Conservation (phyloP, 2,888 invertebrate genomes). For the Pogonocherus hispidulus region DNA sequence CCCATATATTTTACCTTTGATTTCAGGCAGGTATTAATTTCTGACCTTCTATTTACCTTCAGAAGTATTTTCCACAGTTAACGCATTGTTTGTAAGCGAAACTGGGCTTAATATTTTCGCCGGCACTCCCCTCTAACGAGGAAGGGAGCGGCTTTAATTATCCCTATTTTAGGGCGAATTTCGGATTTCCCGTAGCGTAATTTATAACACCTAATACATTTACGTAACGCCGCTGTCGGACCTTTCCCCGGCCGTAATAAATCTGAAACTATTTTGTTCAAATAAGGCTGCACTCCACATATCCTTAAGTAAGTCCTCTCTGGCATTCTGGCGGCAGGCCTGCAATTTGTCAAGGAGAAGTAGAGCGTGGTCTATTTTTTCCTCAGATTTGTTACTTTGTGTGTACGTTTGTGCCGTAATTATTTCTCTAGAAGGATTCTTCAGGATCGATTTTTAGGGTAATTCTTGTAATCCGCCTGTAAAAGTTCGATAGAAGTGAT, state of each 20-base stretch:
- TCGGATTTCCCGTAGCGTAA: constrained; percentile 16
- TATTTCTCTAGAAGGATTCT: neutral
- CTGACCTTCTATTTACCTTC: neutral
- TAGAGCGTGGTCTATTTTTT: neutral
- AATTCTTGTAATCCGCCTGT: too few species aligned
- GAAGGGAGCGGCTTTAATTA: constrained; percentile 14
- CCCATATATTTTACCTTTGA: too few species aligned
- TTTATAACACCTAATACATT: constrained; percentile 26
- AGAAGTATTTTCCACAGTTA: neutral
- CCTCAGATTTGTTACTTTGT: neutral
- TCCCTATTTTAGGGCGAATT: constrained; percentile 20
- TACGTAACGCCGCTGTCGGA: constrained; percentile 13
- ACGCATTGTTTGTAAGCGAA: constrained; percentile 4
- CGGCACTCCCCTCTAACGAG: neutral
- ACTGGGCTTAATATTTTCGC: neutral
- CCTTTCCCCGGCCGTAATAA: constrained; percentile 16
- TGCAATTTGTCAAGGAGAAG: too few species aligned
- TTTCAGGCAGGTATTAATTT: too few species aligned
- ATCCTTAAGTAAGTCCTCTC: neutral
- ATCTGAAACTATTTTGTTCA: constrained; percentile 24
- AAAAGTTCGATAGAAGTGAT: too few species aligned
- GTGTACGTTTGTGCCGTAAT: neutral
- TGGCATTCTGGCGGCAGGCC: neutral
- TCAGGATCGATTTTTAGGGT: too few species aligned
- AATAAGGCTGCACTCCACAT: constrained; percentile 21